A percentile compares a stretch with the other conserved stretches of the same genome.
These are phyloP conservation scores for Temnothorax ravouxi DNA, from an alignment of 2,888 invertebrate genomes.

Conservation along the genomic window DNA sequence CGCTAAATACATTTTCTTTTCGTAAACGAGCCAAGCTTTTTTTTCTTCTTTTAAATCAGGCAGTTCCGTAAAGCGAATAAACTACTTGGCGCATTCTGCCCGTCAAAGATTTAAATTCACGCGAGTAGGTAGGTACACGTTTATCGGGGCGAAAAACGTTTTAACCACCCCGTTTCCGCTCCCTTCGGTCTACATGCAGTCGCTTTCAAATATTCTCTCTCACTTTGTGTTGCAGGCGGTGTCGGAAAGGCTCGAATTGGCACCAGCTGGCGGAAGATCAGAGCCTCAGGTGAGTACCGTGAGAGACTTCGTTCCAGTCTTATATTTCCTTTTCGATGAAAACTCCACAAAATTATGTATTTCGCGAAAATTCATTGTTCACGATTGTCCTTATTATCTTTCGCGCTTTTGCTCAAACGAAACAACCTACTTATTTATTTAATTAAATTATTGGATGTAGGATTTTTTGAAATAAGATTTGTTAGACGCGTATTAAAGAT, in stretches of 20 bases:
- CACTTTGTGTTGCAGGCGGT: conserved; percentile 81
- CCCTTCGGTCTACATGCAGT: background rate
- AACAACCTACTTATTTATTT: background rate
- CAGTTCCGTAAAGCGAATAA: conserved; percentile 32
- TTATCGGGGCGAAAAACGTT: conserved; percentile 40
- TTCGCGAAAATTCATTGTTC: background rate
- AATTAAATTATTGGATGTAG: background rate
- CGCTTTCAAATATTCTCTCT: conserved; percentile 51
- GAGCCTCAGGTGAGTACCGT: conserved; percentile 84
- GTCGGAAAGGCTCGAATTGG: conserved; percentile 85
- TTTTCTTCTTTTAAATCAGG: conserved; percentile 16
- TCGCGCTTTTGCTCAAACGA: background rate
- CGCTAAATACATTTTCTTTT: conserved; percentile 17
- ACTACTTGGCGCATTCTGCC: conserved; percentile 20
- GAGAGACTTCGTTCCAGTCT: conserved; percentile 56
- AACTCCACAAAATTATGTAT: conserved; percentile 47
- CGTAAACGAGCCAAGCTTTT: conserved; percentile 20
- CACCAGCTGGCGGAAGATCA: conserved; percentile 85
- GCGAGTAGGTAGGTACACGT: conserved; percentile 34
- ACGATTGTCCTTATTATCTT: background rate
- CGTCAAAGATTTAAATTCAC: conserved; percentile 46
- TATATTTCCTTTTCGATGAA: conserved; percentile 43
- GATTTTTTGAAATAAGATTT: background rate
- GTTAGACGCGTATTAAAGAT: background rate
- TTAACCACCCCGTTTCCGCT: conserved; percentile 35